A percentile compares a stretch with the other conserved stretches of the same genome.
Conservation (phyloP, 2,113 vertebrate genomes). For the Xerus inauris region DNA sequence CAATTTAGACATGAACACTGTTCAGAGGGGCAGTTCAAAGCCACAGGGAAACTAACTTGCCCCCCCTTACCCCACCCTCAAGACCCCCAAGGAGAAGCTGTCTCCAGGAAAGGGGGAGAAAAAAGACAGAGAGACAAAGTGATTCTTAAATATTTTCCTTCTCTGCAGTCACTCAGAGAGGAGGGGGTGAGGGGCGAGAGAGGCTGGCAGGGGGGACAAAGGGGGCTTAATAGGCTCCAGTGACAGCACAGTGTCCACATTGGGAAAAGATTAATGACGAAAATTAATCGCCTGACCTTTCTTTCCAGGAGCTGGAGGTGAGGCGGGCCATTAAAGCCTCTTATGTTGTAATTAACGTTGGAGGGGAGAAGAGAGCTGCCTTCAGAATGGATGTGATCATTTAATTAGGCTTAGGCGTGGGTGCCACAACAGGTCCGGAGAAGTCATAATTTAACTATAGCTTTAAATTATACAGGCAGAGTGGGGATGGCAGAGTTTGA, state of each 20-base stretch:
- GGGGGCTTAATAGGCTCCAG: slow-evolving; percentile 86
- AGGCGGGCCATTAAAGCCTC: slow-evolving; percentile 97
- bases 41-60: background rate
- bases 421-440: slow-evolving; percentile 94
- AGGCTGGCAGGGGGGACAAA: slow-evolving; percentile 78
- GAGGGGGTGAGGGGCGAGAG: slow-evolving; percentile 68
- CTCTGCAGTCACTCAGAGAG: slow-evolving; percentile 82
- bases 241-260: slow-evolving; percentile 95
- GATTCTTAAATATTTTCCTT: slow-evolving; percentile 89
- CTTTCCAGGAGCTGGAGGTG: slow-evolving; percentile 96
- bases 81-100: slow-evolving; percentile 64
- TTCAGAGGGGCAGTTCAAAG: background rate
- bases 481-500: slow-evolving; percentile 87
- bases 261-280: slow-evolving; percentile 95
- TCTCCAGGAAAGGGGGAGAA: slow-evolving; percentile 30
- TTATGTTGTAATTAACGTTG: slow-evolving; percentile 98
- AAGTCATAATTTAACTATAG: slow-evolving; percentile 96
- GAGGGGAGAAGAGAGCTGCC: slow-evolving; percentile 92
- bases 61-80: background rate
- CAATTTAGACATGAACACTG: background rate
- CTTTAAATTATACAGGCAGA: slow-evolving; percentile 93
- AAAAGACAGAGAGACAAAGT: slow-evolving; percentile 77
- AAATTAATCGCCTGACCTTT: slow-evolving; percentile 97
- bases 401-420: slow-evolving; percentile 96
- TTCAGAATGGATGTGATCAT: slow-evolving; percentile 95